Evolutionary conservation across 1,140 invertebrate species (phyloP).

Genomic region (Drosophila sturtevanti): DNA sequence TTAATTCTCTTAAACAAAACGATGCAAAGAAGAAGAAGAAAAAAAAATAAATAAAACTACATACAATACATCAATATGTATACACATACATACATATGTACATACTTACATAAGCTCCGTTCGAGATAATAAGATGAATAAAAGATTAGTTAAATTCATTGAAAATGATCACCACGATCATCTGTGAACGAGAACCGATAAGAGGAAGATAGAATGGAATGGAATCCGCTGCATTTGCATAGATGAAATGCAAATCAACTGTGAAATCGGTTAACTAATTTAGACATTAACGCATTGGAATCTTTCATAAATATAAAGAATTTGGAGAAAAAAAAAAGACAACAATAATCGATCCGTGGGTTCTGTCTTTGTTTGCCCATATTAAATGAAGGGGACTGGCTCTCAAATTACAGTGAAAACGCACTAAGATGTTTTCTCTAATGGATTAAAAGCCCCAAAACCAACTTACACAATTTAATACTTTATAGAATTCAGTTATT

Average conservation of each 20-base stretch:
- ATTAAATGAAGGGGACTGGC: slow-evolving; percentile 12
- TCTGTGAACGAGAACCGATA: neutral
- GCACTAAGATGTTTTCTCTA: neutral
- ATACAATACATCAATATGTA: no score
- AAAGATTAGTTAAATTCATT: slow-evolving; percentile 32
- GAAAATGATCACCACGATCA: slow-evolving; percentile 26
- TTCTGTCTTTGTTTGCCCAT: slow-evolving; percentile 9
- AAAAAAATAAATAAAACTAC: no score
- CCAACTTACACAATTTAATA: no score
- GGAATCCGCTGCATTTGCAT: slow-evolving; percentile 36
- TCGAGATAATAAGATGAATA: slow-evolving; percentile 25
- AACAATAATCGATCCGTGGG: slow-evolving; percentile 7
- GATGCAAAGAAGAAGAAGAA: no score
- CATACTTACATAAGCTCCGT: neutral
- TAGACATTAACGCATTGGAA: slow-evolving; percentile 42
- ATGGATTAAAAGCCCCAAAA: no score
- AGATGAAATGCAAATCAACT: slow-evolving; percentile 25
- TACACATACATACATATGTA: no score
- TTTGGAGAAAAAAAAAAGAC: neutral
- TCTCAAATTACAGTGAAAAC: neutral
- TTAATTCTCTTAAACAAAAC: no score
- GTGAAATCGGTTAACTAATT: slow-evolving; percentile 56
- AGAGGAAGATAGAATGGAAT: neutral
- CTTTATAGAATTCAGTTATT: no score
- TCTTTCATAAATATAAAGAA: slow-evolving; percentile 16